These are phyloP conservation scores for Drosophila littoralis DNA, from an alignment of 1,140 invertebrate species.

Conservation along the genomic window DNA sequence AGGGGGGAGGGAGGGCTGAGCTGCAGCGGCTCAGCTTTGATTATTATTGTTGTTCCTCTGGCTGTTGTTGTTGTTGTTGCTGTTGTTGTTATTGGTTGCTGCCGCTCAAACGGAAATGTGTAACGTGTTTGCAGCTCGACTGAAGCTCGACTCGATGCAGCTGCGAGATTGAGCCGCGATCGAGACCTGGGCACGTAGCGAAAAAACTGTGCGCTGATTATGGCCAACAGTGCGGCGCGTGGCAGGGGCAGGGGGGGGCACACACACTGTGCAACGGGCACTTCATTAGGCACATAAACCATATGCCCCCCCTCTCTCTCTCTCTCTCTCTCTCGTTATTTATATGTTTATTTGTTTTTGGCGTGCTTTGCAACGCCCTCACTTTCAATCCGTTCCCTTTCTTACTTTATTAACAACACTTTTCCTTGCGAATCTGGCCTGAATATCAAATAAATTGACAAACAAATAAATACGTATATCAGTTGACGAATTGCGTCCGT, in stretches of 20 bases:
- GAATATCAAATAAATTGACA: no score
- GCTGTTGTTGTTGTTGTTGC: conserved; percentile 10
- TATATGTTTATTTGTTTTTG: not conserved
- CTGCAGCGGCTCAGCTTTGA: conserved; percentile 48
- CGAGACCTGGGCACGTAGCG: conserved; percentile 51
- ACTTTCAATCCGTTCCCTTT: not conserved
- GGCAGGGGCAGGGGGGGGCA: not conserved
- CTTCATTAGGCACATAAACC: not conserved
- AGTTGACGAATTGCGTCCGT: no score
- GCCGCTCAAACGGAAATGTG: conserved; percentile 61
- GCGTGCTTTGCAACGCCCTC: not conserved
- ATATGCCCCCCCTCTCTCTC: not conserved
- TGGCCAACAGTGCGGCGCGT: conserved; percentile 4
- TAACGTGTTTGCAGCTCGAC: conserved; percentile 58
- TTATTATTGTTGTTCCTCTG: conserved; percentile 29
- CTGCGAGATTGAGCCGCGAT: conserved; percentile 29
- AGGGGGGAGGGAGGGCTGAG: not conserved
- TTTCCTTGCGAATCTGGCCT: no score
- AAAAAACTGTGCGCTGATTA: conserved; percentile 34
- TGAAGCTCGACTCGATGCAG: conserved; percentile 19
- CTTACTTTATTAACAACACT: not conserved
- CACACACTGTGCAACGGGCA: not conserved
- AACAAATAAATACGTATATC: no score
- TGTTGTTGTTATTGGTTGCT: conserved; percentile 13
- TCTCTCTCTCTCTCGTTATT: not conserved